Conservation (phyloP, 2,113 vertebrate genomes). For the Otolemur garnettii region DNA sequence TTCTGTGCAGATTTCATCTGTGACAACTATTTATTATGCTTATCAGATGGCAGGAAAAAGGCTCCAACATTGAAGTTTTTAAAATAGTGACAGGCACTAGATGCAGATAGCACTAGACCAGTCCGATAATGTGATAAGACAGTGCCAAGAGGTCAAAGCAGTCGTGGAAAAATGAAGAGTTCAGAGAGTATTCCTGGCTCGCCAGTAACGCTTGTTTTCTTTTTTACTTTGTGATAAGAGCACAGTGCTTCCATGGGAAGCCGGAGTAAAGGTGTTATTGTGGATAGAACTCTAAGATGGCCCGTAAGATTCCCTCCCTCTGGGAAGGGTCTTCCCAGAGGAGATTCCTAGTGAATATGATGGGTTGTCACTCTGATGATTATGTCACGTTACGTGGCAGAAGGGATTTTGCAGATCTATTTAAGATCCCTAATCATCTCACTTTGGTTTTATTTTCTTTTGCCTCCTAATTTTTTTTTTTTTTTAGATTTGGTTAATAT, state of each 20-base stretch:
- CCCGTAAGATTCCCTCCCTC: not conserved
- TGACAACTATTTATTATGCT: constrained; percentile 79
- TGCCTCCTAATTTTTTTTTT: too few species aligned
- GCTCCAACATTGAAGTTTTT: constrained; percentile 40
- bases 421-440: not conserved
- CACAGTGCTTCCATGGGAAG: not conserved
- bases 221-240: not conserved
- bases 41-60: constrained; percentile 64
- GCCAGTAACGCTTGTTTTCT: not conserved
- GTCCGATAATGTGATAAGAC: constrained; percentile 32
- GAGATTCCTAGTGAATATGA: not conserved
- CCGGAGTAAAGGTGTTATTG: not conserved
- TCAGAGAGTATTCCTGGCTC: not conserved
- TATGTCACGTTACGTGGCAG: not conserved
- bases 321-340: too few species aligned
- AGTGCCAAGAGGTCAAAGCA: not conserved
- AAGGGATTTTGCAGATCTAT: constrained; percentile 14
- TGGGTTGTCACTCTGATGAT: not conserved
- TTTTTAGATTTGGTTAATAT: too few species aligned
- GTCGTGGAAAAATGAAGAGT: constrained; percentile 3
- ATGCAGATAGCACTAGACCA: not conserved
- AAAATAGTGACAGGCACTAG: constrained; percentile 38
- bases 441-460: not conserved
- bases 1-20: constrained; percentile 75
- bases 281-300: not conserved